phyloP scores from a whole-genome alignment of 2,888 invertebrate genomes.

The Hermodice carunculata region DNA sequence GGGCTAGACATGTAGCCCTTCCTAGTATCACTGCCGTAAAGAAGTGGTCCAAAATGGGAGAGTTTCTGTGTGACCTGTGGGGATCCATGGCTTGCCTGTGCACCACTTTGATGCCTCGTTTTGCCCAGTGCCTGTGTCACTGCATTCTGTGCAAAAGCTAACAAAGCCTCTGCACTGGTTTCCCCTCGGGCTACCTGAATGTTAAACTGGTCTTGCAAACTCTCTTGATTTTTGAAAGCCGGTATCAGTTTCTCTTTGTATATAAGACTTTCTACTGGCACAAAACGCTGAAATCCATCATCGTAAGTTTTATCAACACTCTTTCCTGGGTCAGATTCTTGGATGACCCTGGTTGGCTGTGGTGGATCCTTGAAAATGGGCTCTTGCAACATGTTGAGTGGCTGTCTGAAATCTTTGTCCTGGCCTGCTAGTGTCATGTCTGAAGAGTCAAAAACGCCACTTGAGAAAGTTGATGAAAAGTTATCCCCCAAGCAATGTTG shows the following conservation, averaged over 20 bases:
- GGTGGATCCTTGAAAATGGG: slow-evolving; percentile 10
- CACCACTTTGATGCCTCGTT: too few relatives aligned
- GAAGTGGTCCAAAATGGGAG: too few relatives aligned
- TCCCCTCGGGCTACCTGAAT: slow-evolving; percentile 14
- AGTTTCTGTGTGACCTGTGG: too few relatives aligned
- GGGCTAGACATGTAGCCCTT: too few relatives aligned
- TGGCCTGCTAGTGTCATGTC: background rate
- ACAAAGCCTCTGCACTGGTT: too few relatives aligned
- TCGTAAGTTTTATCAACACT: slow-evolving; percentile 13
- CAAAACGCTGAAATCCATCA: slow-evolving; percentile 21
- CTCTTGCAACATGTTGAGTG: background rate
- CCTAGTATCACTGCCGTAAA: too few relatives aligned
- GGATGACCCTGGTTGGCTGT: background rate
- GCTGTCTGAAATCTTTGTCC: background rate
- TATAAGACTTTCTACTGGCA: slow-evolving; percentile 25
- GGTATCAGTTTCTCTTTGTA: slow-evolving; percentile 13
- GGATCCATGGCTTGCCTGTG: too few relatives aligned
- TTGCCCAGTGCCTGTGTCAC: too few relatives aligned
- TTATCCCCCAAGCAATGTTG: too few relatives aligned
- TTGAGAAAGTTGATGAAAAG: too few relatives aligned
- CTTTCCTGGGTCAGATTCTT: background rate
- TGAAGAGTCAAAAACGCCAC: background rate
- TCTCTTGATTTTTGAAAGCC: slow-evolving; percentile 13
- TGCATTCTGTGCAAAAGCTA: too few relatives aligned
- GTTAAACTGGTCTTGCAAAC: slow-evolving; percentile 25